Evolutionary conservation across 2,113 vertebrate genomes (phyloP).

Genomic region (Limnothrissa miodon): DNA sequence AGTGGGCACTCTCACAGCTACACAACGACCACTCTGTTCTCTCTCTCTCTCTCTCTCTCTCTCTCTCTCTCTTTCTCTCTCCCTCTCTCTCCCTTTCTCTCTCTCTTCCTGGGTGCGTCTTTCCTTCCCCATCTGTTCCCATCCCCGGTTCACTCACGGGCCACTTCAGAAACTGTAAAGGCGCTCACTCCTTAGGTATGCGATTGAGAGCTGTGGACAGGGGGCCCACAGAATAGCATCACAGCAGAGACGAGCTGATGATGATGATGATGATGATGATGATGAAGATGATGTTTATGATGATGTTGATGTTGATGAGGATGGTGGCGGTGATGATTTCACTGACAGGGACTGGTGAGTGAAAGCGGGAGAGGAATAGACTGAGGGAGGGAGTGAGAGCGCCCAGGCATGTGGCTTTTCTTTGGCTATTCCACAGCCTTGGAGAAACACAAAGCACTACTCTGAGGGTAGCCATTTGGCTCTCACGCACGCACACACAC

Average conservation of each 20-base stretch:
- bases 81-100: not conserved
- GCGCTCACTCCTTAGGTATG: conserved; percentile 41
- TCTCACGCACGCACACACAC: not conserved
- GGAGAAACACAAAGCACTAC: conserved; percentile 55
- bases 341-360: not conserved
- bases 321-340: not conserved
- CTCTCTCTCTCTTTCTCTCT: not conserved
- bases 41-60: not conserved
- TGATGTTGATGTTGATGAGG: conserved; percentile 52
- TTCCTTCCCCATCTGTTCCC: not conserved
- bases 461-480: conserved; percentile 48
- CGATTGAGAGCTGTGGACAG: conserved; percentile 33
- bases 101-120: not conserved
- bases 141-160: conserved; percentile 21
- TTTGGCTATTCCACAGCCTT: conserved; percentile 51
- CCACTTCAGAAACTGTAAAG: conserved; percentile 50
- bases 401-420: conserved; percentile 50
- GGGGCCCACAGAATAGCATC: conserved; percentile 46
- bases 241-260: conserved; percentile 34
- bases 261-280: conserved; percentile 52
- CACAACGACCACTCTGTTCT: not conserved
- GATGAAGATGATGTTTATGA: conserved; percentile 16
- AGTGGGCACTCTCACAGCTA: not conserved
- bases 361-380: not conserved
- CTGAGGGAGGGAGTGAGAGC: not conserved